phyloP scores from a whole-genome alignment of 2,113 vertebrate genomes.

The Ophthalmolycus amberensis region DNA sequence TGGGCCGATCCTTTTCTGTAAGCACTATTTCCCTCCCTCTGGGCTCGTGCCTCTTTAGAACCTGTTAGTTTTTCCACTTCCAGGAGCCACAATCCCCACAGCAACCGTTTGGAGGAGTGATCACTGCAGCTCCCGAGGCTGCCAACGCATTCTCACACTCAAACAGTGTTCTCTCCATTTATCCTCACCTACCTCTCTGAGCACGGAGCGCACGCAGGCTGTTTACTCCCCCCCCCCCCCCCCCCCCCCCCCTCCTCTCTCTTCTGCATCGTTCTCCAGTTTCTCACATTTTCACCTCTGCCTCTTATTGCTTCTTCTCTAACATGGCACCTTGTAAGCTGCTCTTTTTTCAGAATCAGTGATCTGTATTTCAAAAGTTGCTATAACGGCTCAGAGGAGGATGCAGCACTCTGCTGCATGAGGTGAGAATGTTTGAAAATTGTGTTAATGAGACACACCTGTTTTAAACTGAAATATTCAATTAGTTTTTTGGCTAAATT shows the following conservation, averaged over 20 bases:
- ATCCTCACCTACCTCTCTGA: slow-evolving; percentile 76
- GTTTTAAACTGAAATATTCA: slow-evolving; percentile 28
- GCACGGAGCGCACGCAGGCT: slow-evolving; percentile 39
- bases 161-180: slow-evolving; percentile 82
- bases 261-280: slow-evolving; percentile 20
- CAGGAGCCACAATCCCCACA: slow-evolving; percentile 92
- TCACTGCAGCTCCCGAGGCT: slow-evolving; percentile 91
- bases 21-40: slow-evolving; percentile 93
- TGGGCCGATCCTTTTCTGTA: slow-evolving; percentile 93
- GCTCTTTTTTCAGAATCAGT: slow-evolving; percentile 18
- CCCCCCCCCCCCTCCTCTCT: background rate
- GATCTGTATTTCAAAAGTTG: slow-evolving; percentile 28
- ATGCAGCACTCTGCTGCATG: background rate
- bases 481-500: slow-evolving; percentile 20
- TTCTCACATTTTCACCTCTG: slow-evolving; percentile 59
- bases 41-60: slow-evolving; percentile 94
- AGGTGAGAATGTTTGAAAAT: slow-evolving; percentile 23
- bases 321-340: slow-evolving; percentile 5
- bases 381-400: background rate
- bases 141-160: slow-evolving; percentile 86
- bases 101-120: slow-evolving; percentile 94
- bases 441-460: slow-evolving; percentile 37
- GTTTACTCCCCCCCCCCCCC: slow-evolving; percentile 38
- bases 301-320: slow-evolving; percentile 35
- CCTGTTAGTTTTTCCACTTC: slow-evolving; percentile 96